phyloP scores from a whole-genome alignment of 2,888 invertebrate genomes.

The Ernsta delagoae region DNA sequence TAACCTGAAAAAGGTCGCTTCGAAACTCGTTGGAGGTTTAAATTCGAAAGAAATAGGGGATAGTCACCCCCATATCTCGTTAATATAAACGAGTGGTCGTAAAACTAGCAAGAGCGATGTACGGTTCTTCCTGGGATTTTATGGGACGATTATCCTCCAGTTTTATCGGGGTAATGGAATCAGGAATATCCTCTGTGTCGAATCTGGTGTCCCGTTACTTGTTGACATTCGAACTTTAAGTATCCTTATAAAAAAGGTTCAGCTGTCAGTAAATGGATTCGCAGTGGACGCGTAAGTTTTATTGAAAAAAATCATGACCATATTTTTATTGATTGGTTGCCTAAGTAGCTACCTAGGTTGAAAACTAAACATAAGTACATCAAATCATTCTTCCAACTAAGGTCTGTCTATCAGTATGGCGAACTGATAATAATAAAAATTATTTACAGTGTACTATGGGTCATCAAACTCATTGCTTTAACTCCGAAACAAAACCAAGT shows the following conservation, averaged over 20 bases:
- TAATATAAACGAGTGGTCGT: constrained; percentile 58
- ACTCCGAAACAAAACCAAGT: neutral
- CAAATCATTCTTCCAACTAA: neutral
- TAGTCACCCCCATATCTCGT: constrained; percentile 42
- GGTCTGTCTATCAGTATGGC: neutral
- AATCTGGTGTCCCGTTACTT: neutral
- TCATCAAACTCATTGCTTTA: neutral
- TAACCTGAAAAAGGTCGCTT: constrained; percentile 40
- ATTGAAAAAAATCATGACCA: too few species aligned
- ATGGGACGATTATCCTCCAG: constrained; percentile 54
- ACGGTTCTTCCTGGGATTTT: constrained; percentile 48
- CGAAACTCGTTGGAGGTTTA: constrained; percentile 26
- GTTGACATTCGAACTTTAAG: neutral
- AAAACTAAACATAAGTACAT: too few species aligned
- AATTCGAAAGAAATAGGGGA: constrained; percentile 38
- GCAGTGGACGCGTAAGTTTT: too few species aligned
- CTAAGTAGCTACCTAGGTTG: neutral
- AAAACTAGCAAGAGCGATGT: constrained; percentile 48
- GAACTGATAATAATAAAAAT: neutral
- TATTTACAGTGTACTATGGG: neutral
- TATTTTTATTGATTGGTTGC: neutral
- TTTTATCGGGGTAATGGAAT: constrained; percentile 40
- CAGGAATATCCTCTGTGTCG: neutral
- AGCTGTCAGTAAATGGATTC: too few species aligned
- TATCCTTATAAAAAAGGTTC: too few species aligned